Evolutionary conservation across 2,797 vertebrate species (phyloP), one percentile per base, ranked within the genome.

Genomic region (Enteromius argenteus): DNA sequence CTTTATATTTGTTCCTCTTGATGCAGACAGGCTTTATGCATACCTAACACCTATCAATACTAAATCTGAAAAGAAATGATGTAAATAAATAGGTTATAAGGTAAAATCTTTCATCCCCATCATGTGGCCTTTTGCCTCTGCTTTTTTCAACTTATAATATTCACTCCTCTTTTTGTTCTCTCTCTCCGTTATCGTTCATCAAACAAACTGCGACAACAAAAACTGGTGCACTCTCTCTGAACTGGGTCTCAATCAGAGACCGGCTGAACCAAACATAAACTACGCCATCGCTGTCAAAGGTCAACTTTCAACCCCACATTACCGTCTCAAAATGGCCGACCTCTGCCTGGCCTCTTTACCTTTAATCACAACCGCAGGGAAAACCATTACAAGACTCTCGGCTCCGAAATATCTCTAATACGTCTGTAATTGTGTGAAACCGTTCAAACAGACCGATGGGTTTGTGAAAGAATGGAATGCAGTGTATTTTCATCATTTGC

Each of bases 161-260:
- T 84, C 37, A 30, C 74, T 68, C 39, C 75, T 67, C 49, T 75
- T 74, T 67, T 66, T 42, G 53, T 75, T 85, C 73, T 89, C 87
- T 92, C 86, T 89, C 89, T 93, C 19, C 51, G 92, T 94, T 95
- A 93, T 95, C 94, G 93, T 94, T 93, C 92, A 93, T 95, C 94
- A 94, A 89, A 92, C 89, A 88, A 92, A 91, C 90, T 72, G 91
- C 88, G 88, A 92, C 93, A 90, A 90, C 92, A 90, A 67, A 66
- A 79, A 87, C 27, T 68, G 53, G 81, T 95, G 94, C 93, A 94
- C 95, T 95, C 93, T 94, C 88, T 91, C 93, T 96, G 95, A 96
- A 95, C 95, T 94, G 93, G 87, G 90, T 91, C 89, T 82, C 80
- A 85, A 85, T 87, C 85, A 87, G 58, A 83, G 82, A 85, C 80